Evolutionary conservation across 2,113 vertebrate species (phyloP).

Genomic region (Vombatus ursinus): DNA sequence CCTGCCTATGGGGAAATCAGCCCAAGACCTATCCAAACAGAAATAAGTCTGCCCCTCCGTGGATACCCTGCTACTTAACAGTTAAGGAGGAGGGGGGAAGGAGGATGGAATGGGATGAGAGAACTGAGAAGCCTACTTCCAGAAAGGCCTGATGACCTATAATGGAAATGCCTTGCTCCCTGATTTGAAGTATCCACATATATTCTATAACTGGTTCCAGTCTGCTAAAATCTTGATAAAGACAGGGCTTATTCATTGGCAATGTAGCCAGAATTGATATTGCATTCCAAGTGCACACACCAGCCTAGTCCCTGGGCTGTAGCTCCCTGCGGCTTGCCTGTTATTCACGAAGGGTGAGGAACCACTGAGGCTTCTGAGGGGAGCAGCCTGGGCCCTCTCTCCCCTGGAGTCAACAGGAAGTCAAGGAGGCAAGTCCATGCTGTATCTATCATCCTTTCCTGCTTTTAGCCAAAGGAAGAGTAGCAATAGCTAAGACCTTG

Average conservation of each 20-base stretch:
- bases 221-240: background rate
- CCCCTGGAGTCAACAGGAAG: background rate
- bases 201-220: background rate
- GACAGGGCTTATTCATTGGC: background rate
- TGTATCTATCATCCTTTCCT: background rate
- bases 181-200: background rate
- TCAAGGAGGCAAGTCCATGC: background rate
- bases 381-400: background rate
- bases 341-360: no score
- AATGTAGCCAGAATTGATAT: background rate
- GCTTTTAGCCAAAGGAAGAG: background rate
- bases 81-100: no score
- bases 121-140: background rate
- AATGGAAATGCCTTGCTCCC: background rate
- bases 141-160: background rate
- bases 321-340: background rate
- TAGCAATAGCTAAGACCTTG: background rate
- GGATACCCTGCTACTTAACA: no score
- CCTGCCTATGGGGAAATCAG: no score
- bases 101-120: no score
- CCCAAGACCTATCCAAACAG: no score
- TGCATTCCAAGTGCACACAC: background rate
- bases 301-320: background rate
- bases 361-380: background rate
- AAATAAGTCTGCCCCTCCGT: no score